Base-by-base conservation (phyloP, 2,797 vertebrate genomes). In the Hyperoplus lanceolatus region DNA sequence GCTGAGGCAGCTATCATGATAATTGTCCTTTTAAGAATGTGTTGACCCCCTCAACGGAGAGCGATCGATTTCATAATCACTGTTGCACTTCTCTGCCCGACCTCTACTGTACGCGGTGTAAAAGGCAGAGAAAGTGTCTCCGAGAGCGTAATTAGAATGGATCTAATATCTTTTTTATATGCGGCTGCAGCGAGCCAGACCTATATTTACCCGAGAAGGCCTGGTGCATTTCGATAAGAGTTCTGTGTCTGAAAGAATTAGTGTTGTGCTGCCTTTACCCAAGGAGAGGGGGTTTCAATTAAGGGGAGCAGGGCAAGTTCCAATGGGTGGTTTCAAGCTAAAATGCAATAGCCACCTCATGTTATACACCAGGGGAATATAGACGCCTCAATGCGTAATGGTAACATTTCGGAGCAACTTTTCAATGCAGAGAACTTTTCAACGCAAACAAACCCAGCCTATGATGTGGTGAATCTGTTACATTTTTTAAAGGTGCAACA, bases 171-270 rank as follows among this genome's bases (percentile, higher is more conserved):
- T 81, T 87, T 84, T 85, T 86, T 79, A 79, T 82, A 85, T 76
- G 77, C 56, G 84, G 63, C 66, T 49, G 66, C 50, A 79, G 77
- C 18, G 5, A 0, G 46, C 61, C 69, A 81, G 78, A 87, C 82
- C 75, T 84, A 83, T 90, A 90, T 95, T 96, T 96, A 95, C 91
- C 94, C 87, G 88, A 90, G 90, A 88, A 86, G 80, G 92, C 87
- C 94, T 95, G 93, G 94, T 95, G 95, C 94, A 96, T 96, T 96
- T 94, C 95, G 94, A 95, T 95, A 93, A 94, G 94, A 93, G 87
- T 92, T 29, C 89, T 92, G 79, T 92, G 95, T 96, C 94, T 88
- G 85, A 87, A 84, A 84, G 94, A 95, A 96, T 95, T 90, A 94
- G 94, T 87, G 90, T 69, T 86, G 89, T 88, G 87, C 90, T 85